Conservation (phyloP, 2,888 invertebrate genomes). For the Drosophila neutralis region DNA sequence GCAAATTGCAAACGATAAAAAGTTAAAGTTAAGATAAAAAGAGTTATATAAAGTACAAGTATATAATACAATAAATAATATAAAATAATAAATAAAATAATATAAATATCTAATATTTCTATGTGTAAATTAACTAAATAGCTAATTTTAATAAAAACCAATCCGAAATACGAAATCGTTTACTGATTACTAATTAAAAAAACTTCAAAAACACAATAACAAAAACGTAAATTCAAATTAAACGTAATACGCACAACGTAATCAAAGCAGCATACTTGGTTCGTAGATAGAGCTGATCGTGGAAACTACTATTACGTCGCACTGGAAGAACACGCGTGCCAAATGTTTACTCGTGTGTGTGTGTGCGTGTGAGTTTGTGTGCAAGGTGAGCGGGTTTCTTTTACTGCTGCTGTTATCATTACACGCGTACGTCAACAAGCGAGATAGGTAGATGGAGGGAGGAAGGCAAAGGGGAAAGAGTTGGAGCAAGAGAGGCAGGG, state of each 20-base stretch:
- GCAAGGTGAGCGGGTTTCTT: constrained; percentile 71
- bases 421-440: constrained; percentile 54
- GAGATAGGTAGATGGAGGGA: background rate
- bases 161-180: constrained; percentile 20
- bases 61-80: background rate
- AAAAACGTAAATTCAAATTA: constrained; percentile 64
- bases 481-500: constrained; percentile 13
- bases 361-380: constrained; percentile 30
- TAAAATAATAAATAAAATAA: background rate
- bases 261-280: background rate
- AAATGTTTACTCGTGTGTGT: constrained; percentile 14
- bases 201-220: constrained; percentile 36
- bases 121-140: constrained; percentile 19
- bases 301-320: constrained; percentile 65
- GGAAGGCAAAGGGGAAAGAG: background rate
- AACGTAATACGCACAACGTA: background rate
- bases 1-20: constrained; percentile 12
- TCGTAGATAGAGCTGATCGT: constrained; percentile 21
- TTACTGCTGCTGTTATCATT: constrained; percentile 66
- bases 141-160: constrained; percentile 40
- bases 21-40: no score
- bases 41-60: background rate
- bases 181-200: constrained; percentile 48
- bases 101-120: background rate
- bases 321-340: constrained; percentile 71